Evolutionary conservation across 1,140 invertebrate genomes (phyloP), one percentile per base, ranked within the genome.

Genomic region (Drosophila novamexicana): DNA sequence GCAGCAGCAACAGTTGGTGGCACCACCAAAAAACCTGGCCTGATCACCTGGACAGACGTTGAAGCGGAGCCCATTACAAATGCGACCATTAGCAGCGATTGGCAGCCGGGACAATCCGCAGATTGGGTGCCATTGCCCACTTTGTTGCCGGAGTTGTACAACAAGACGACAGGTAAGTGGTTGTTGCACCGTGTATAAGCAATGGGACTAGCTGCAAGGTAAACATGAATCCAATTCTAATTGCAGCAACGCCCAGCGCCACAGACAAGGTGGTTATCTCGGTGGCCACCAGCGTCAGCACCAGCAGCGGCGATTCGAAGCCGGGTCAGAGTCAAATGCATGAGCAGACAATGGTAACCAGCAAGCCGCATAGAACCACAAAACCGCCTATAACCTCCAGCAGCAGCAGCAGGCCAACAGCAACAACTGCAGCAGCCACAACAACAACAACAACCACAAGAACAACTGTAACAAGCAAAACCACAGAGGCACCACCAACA

Each of bases 1-100:
- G 44, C 66, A 16, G 44, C 32, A 42, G 22, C 14, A 49, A 16
- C 37, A 29, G 10, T 14, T 49, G 45, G 50, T 76, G 49, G 34
- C 56, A 69, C 37, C 45, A 86, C 82, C 40, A 77, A 81, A 50
- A 91, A 84, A 29, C 92, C 93, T 8, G 88, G 88, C 39, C 75
- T 94, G 6, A 92, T 94, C 9, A 94, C 93, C 7, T 94, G 93
- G 93, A 93, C 93, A 10, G 81, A 92, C 45, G 77, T 79, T 8
- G 76, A 92, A 49, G 88, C 77, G 6, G 90, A 91, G 44, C 85
- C 86, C 12, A 75, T 62, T 5, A 77, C 79, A 0, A 91, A 92
- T 72, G 81, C 80, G n/a, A 90, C 82, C 50, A 75, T 88, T 40
- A 58, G 77, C 12, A 79, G 79, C 36, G 79, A 80, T 62, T 91